phyloP scores from a whole-genome alignment of 1,140 invertebrate genomes.

The Cyphomyrmex costatus region DNA sequence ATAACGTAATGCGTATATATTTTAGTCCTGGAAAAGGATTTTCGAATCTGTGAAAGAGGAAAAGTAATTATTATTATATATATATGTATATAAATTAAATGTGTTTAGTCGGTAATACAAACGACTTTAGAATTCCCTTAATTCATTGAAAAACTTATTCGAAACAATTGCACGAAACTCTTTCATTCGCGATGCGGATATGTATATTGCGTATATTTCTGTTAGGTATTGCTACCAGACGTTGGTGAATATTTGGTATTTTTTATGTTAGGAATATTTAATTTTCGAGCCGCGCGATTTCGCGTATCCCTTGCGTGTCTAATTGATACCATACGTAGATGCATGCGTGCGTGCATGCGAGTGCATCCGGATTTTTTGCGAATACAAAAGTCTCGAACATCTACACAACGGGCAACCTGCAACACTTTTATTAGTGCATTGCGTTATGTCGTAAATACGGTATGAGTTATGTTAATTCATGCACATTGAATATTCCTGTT shows the following conservation, averaged over 20 bases:
- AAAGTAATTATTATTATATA: too few relatives aligned
- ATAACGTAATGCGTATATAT: too few relatives aligned
- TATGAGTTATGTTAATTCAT: background rate
- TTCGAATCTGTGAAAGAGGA: too few relatives aligned
- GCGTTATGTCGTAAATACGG: slow-evolving; percentile 3
- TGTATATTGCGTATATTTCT: slow-evolving; percentile 10
- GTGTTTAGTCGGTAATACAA: too few relatives aligned
- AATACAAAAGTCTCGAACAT: background rate
- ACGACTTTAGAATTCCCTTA: too few relatives aligned
- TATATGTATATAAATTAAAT: too few relatives aligned
- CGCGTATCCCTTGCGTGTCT: slow-evolving; percentile 11
- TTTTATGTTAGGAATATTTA: slow-evolving; percentile 3
- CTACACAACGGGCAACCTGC: background rate
- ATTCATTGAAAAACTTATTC: background rate
- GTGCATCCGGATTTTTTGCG: slow-evolving; percentile 27
- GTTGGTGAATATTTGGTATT: slow-evolving; percentile 8
- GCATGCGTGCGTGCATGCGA: background rate
- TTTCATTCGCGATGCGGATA: slow-evolving; percentile 1
- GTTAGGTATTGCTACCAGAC: background rate
- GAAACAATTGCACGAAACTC: background rate
- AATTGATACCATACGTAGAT: slow-evolving; percentile 30
- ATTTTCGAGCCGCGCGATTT: slow-evolving; percentile 3
- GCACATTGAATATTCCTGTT: background rate
- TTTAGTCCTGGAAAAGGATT: too few relatives aligned
- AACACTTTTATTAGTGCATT: slow-evolving; percentile 5